A percentile compares a stretch with the other conserved stretches of the same genome.
These are phyloP conservation scores for Equus quagga DNA, from an alignment of 2,113 vertebrate species.

Conservation along the genomic window DNA sequence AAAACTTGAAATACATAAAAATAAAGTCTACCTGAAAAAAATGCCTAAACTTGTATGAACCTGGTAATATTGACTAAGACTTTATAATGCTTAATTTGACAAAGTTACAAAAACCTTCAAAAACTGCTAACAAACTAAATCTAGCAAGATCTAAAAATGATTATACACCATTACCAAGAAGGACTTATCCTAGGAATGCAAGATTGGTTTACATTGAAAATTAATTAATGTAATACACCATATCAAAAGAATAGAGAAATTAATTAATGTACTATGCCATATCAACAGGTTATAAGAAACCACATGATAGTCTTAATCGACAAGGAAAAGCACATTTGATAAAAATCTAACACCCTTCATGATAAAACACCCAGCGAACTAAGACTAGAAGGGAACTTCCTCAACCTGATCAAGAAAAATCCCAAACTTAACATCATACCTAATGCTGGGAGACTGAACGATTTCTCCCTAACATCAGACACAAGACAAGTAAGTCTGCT, in stretches of 20 bases:
- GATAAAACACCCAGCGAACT: not conserved
- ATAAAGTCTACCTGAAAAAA: not conserved
- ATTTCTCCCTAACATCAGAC: not conserved
- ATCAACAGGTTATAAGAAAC: not conserved
- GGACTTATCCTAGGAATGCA: not conserved
- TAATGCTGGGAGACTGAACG: not conserved
- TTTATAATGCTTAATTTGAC: not conserved
- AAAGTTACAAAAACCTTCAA: not conserved
- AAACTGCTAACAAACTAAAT: not conserved
- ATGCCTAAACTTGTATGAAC: not conserved
- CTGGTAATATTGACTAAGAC: not conserved
- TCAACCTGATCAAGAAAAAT: not conserved
- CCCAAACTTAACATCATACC: not conserved
- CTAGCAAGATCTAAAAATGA: not conserved
- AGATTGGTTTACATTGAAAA: not conserved
- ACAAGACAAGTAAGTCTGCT: not conserved
- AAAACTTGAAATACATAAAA: not conserved
- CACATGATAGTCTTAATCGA: not conserved
- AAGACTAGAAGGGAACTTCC: not conserved
- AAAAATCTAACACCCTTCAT: not conserved
- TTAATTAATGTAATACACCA: not conserved
- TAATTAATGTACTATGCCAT: not conserved
- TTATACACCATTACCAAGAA: not conserved
- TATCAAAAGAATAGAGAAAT: not conserved
- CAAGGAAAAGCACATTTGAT: not conserved